Base-by-base conservation (phyloP, 1,140 invertebrate species). In the Charaxes varanes region DNA sequence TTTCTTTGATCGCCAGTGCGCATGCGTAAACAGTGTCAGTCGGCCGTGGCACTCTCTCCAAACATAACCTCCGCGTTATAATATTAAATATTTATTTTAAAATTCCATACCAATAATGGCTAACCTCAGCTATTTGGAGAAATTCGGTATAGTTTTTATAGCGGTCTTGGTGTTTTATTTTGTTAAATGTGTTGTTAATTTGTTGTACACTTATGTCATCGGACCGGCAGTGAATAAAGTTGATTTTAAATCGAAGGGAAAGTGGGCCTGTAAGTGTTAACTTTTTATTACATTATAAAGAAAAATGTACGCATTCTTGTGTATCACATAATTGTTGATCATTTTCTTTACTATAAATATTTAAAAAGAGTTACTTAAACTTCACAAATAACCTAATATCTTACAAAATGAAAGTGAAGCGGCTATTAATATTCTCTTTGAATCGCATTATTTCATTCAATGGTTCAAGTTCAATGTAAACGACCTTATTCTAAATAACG, bases 251-350 rank as follows among this genome's bases (percentile, higher is more conserved):
- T 62, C 68, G 1, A 62, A 67, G 43, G 74, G 77, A 44, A 73
- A 71, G 58, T 81, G 77, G 77, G 77, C 77, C 53, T 47, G 77
- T 81, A 40, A 79, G 77, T 81, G 47, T 31, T 30, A 6, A 1
- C 17, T 31, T 19, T 41, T 22, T 14, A 13, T 30, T 30, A 7
- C 1, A 7, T 14, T 13, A 15, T n/a, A n/a, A n/a, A n/a, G n/a
- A n/a, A n/a, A n/a, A n/a, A n/a, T n/a, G n/a, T n/a, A n/a, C n/a
- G n/a, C n/a, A n/a, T n/a, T n/a, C n/a, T n/a, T n/a, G n/a, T n/a
- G n/a, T n/a, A n/a, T n/a, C n/a, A n/a, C n/a, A n/a, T n/a, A n/a
- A n/a, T n/a, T n/a, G n/a, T n/a, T n/a, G n/a, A n/a, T n/a, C n/a
- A n/a, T n/a, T n/a, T n/a, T n/a, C n/a, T n/a, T n/a, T n/a, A n/a